phyloP scores from a whole-genome alignment of 2,888 invertebrate genomes.

The Alentia gelatinosa region DNA sequence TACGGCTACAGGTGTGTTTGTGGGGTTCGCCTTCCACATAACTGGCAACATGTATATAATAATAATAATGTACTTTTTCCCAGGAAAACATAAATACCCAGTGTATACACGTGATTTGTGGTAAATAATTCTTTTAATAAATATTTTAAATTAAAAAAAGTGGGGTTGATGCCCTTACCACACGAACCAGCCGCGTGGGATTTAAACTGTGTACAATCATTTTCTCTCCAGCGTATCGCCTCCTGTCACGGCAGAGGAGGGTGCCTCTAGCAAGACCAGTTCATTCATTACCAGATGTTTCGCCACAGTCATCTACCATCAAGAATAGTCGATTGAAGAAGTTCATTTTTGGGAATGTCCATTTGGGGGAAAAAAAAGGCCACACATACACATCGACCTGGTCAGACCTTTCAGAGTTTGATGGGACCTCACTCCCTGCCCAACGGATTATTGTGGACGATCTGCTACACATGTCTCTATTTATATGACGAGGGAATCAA shows the following conservation, averaged over 20 bases:
- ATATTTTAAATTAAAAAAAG: not conserved
- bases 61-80: not conserved
- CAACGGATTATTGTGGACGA: not conserved
- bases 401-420: no score
- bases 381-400: no score
- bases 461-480: not conserved
- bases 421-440: not conserved
- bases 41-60: not conserved
- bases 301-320: not conserved
- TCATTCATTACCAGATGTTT: not conserved
- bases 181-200: slow-evolving; percentile 13
- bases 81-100: not conserved
- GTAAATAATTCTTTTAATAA: not conserved
- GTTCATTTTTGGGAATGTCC: not conserved
- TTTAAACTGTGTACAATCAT: not conserved
- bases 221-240: not conserved
- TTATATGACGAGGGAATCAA: not conserved
- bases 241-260: not conserved
- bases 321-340: not conserved
- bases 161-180: not conserved
- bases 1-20: not conserved
- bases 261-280: not conserved
- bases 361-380: not conserved
- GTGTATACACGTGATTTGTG: not conserved
- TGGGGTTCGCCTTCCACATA: not conserved